Percentiles rank a stretch among this genome's conserved stretches.
Conservation (phyloP, 2,888 invertebrate species). For the Patella ulyssiponensis region DNA sequence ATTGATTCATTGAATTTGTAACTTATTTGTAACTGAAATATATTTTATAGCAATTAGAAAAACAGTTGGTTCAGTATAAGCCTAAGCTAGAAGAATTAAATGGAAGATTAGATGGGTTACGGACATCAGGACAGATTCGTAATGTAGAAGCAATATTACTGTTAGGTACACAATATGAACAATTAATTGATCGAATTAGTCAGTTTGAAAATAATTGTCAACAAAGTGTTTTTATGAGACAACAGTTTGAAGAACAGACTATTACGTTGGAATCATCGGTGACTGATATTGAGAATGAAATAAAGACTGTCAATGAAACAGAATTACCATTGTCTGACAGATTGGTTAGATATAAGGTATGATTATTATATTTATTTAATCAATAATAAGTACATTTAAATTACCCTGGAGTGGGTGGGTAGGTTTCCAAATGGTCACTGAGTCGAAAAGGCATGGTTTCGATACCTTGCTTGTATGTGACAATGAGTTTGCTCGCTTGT, state of each 20-base stretch:
- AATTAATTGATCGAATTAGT: conserved; percentile 87
- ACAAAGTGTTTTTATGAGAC: conserved; percentile 84
- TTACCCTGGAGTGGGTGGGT: too few species aligned
- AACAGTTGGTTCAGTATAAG: conserved; percentile 60
- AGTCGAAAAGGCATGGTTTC: too few species aligned
- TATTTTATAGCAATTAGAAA: conserved; percentile 61
- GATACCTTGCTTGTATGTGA: too few species aligned
- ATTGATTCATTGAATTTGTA: too few species aligned
- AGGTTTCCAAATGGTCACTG: too few species aligned
- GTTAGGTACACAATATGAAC: conserved; percentile 86
- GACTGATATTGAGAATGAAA: conserved; percentile 51
- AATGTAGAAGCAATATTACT: conserved; percentile 84
- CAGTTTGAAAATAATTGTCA: conserved; percentile 79
- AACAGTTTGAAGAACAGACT: conserved; percentile 80
- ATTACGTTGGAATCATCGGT: conserved; percentile 42
- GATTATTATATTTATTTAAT: conserved; percentile 8
- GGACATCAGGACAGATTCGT: conserved; percentile 76
- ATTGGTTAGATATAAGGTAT: conserved; percentile 60
- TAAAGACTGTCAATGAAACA: conserved; percentile 48
- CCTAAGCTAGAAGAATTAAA: conserved; percentile 55
- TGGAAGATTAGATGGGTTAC: conserved; percentile 76
- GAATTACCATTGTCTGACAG: conserved; percentile 55
- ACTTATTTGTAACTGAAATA: too few species aligned
- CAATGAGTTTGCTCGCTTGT: too few species aligned
- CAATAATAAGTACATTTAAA: neutral